Evolutionary conservation across 1,140 invertebrate genomes (phyloP).

Genomic region (Solenopsis fugax): DNA sequence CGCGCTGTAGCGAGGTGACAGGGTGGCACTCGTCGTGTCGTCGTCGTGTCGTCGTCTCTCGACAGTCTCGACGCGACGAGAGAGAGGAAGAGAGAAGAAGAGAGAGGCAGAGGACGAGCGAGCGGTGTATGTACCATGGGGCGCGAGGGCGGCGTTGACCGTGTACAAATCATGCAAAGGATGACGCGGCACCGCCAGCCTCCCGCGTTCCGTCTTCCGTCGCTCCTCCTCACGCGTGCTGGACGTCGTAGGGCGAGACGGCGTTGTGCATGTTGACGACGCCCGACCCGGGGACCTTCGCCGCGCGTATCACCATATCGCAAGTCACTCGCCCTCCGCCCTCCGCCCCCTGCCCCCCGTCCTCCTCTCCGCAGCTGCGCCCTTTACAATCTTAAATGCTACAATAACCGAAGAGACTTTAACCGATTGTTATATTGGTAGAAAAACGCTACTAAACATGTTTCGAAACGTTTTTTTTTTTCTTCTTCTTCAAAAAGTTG

Average conservation of each 20-base stretch:
- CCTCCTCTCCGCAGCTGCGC: slow-evolving; percentile 2
- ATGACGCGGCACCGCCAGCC: slow-evolving; percentile 81
- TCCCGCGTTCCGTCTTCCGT: slow-evolving; percentile 52
- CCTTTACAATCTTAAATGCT: slow-evolving; percentile 43
- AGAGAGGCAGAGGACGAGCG: slow-evolving; percentile 29
- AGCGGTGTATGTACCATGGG: slow-evolving; percentile 57
- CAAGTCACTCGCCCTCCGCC: slow-evolving; percentile 81
- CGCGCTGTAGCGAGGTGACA: slow-evolving; percentile 39
- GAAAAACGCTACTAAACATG: not conserved
- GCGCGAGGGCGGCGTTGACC: slow-evolving; percentile 82
- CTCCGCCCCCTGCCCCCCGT: slow-evolving; percentile 65
- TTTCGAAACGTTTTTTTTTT: not conserved
- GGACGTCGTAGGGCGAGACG: slow-evolving; percentile 74
- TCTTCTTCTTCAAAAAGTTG: too few relatives aligned
- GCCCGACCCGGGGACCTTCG: slow-evolving; percentile 62
- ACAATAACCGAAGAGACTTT: slow-evolving; percentile 30
- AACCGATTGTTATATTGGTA: not conserved
- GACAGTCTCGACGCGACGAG: not conserved
- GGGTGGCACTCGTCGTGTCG: slow-evolving; percentile 44
- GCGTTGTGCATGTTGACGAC: slow-evolving; percentile 74
- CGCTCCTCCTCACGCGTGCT: slow-evolving; percentile 56
- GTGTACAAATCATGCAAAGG: slow-evolving; percentile 85
- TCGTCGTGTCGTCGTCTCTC: slow-evolving; percentile 21
- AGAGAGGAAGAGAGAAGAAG: slow-evolving; percentile 23
- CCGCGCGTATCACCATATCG: slow-evolving; percentile 81